Evolutionary conservation across 2,888 invertebrate species (phyloP).

Genomic region (Melikaiella ostensackeni): DNA sequence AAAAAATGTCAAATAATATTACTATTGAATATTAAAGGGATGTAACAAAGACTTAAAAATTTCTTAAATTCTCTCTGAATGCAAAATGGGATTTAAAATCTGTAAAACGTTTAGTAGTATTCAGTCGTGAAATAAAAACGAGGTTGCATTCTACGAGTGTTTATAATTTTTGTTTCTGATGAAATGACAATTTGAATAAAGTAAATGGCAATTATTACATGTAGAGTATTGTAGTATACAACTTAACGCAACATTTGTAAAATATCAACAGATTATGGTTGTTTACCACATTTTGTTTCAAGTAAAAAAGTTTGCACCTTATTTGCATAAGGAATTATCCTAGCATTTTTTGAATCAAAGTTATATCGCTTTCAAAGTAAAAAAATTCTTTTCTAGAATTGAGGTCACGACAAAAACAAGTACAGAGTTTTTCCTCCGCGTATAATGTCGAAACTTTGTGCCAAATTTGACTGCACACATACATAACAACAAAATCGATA

Average conservation of each 20-base stretch:
- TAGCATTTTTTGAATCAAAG: background rate
- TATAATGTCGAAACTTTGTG: background rate
- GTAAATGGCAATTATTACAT: background rate
- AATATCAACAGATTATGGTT: background rate
- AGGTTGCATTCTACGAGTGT: background rate
- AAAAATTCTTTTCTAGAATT: conserved; percentile 18
- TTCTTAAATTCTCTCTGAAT: background rate
- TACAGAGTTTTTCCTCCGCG: conserved; percentile 4
- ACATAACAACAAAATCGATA: conserved; percentile 8
- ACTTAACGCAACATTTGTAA: background rate
- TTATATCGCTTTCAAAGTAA: conserved; percentile 18
- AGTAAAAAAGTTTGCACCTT: background rate
- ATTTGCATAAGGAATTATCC: background rate
- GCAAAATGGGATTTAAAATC: background rate
- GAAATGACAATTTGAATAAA: background rate
- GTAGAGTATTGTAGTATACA: background rate
- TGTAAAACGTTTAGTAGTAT: background rate
- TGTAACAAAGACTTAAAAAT: background rate
- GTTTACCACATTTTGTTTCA: background rate
- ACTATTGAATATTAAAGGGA: background rate
- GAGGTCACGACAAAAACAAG: conserved; percentile 33
- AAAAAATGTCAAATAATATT: background rate
- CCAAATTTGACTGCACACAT: background rate
- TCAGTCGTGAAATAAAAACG: background rate
- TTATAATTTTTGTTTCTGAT: background rate